Evolutionary conservation across 1,140 invertebrate species (phyloP), one percentile per base, ranked within the genome.

Genomic region (Sesamia nonagrioides): DNA sequence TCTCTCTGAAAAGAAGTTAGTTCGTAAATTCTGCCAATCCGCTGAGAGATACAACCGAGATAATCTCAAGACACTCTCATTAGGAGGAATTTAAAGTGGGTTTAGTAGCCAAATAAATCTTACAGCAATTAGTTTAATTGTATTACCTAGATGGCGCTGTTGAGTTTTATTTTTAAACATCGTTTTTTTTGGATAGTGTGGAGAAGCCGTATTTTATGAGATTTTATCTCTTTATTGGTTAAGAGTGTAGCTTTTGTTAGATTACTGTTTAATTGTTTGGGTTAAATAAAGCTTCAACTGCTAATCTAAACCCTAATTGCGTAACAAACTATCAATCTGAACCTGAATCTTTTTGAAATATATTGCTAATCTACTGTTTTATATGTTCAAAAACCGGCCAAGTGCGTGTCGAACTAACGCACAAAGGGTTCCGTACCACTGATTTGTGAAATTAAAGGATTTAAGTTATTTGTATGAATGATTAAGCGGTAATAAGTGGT

Each of bases 51-150:
- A 69, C 40, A 69, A 33, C 42, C 21, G 15, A 69, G 66, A 69
- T 69, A 69, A 69, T 69, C 66, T 50, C 40, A 33, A 69, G 45
- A 69, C 66, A 50, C 66, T 69, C 66, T 69, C 66, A 69, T 69
- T 69, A 69, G 66, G 18, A 69, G 13, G 66, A 69, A 45, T 69
- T 69, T 48, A 50, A 69, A 48, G 45, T 21, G 66, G 33, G 21
- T 48, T 69, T 48, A 69, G n/a, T 69, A 33, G 40, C 66, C 66
- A 21, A 69, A 69, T 69, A 69, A 69, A 45, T 69, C 66, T 69
- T 37, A 7, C 17, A 1, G 66, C 50, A 69, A 69, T 69, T 69
- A 69, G 66, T 69, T 48, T 69, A 69, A 69, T 69, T 69, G 66
- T 50, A 48, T 69, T 69, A 50, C 18, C 66, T 69, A 69, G 66